phyloP scores from a whole-genome alignment of 1,140 invertebrate species.

The Drosophila nigrodunni region DNA sequence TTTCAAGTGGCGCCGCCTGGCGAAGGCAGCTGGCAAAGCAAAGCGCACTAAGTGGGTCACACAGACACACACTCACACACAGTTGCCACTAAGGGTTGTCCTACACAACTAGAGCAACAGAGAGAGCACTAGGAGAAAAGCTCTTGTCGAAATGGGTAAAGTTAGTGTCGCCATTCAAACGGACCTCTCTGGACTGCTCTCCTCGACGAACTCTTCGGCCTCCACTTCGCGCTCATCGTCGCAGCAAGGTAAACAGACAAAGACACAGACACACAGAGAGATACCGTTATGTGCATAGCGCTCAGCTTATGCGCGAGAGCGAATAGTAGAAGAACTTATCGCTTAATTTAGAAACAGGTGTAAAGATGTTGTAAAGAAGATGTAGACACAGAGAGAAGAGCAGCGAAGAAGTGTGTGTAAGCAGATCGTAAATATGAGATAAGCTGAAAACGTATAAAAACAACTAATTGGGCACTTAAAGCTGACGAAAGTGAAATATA shows the following conservation, averaged over 20 bases:
- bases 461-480: slow-evolving; percentile 38
- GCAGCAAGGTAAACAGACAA: slow-evolving; percentile 75
- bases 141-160: slow-evolving; percentile 57
- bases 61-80: not conserved
- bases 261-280: not conserved
- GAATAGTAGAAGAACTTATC: slow-evolving; percentile 47
- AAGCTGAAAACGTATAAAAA: slow-evolving; percentile 28
- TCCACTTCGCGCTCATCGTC: slow-evolving; percentile 76
- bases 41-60: slow-evolving; percentile 60
- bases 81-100: slow-evolving; percentile 26
- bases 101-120: not conserved
- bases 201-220: slow-evolving; percentile 67
- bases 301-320: slow-evolving; percentile 52
- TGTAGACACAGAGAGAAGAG: slow-evolving; percentile 1
- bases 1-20: slow-evolving; percentile 65
- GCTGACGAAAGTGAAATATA: slow-evolving; percentile 33
- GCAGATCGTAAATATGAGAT: slow-evolving; percentile 46
- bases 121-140: slow-evolving; percentile 18
- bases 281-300: slow-evolving; percentile 40
- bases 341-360: slow-evolving; percentile 67
- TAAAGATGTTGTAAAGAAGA: slow-evolving; percentile 49
- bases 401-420: slow-evolving; percentile 1
- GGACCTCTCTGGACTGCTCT: slow-evolving; percentile 78
- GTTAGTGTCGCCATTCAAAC: slow-evolving; percentile 80
- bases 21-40: slow-evolving; percentile 26